Evolutionary conservation across 2,113 vertebrate species (phyloP), one percentile per base, ranked within the genome.

Genomic region (Gasterosteus aculeatus): DNA sequence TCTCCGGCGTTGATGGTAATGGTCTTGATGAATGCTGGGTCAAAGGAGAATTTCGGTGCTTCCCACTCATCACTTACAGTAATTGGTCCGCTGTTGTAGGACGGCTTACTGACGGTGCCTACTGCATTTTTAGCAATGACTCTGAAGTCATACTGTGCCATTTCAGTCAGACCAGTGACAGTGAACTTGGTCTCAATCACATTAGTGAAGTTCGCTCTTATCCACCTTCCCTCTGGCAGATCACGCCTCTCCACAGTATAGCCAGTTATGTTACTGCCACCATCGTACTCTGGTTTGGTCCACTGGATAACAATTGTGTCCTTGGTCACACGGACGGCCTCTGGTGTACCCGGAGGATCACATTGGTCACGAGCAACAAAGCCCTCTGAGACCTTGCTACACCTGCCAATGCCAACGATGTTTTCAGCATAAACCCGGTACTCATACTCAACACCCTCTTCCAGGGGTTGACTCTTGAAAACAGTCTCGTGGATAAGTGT

Each of bases 71-170:
- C 97, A 74, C 94, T 96, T 88, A 97, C 97, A 78, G 93, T 95
- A 84, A 99, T 97, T 59, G 98, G 96, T 87, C 98, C 98, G 86
- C 96, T 98, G 87, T 97, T 99, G 75, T 96, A 98, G 71, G 98
- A 99, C 73, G 97, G 96, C 84, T 96, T 99, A 86, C 98, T 99
- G 77, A 98, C 67, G 62, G 96, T 89, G 77, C 97, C 98, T 69
- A 96, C 97, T 77, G 97, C 95, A 85, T 99, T 99, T 93, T 96
- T 99, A 85, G 98, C 98, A 92, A 98, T 96, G 71, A 99, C 96
- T 95, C 98, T 97, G 79, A 99, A 99, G 90, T 99, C 98, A 4
- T 99, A 99, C 89, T 96, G 96, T 80, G 96, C 93, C 84, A 97
- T 96, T 94, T 99, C 98, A 67, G 96, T 98, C 66, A 99, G 95